phyloP scores from a whole-genome alignment of 2,888 invertebrate genomes.

The Agyllia agylla region DNA sequence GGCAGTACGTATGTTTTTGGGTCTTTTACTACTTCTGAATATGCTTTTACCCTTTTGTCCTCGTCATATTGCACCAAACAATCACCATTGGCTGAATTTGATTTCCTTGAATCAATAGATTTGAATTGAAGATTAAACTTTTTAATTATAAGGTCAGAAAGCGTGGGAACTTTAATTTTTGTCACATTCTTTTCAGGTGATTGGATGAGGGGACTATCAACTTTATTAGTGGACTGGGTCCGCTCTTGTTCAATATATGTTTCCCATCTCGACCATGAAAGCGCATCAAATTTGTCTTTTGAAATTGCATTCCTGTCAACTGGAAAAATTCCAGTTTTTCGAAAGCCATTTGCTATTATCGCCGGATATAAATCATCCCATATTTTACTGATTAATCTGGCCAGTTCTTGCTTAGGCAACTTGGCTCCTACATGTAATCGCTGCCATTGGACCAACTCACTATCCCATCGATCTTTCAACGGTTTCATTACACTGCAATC shows the following conservation, averaged over 20 bases:
- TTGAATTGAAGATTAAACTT: conserved; percentile 14
- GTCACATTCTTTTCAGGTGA: not conserved
- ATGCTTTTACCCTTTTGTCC: not conserved
- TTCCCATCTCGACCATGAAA: not conserved
- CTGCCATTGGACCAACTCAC: not conserved
- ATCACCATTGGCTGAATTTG: not conserved
- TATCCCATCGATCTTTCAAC: not conserved
- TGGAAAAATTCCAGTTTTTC: not conserved
- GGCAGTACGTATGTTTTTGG: not conserved
- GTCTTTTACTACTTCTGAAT: not conserved
- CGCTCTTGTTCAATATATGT: not conserved
- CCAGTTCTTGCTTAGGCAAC: not conserved
- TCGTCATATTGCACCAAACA: not conserved
- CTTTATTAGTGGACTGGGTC: not conserved
- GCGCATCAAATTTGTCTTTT: not conserved
- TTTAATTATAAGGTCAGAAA: not conserved
- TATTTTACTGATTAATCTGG: not conserved
- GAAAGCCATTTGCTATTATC: not conserved
- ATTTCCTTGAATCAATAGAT: not conserved
- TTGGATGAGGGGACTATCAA: not conserved
- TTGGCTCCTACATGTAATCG: not conserved
- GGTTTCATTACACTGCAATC: not conserved
- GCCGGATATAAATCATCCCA: not conserved
- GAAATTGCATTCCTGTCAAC: not conserved
- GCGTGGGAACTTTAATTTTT: not conserved